Conservation (phyloP, 2,888 invertebrate species). For the Luperina nickerlii region DNA sequence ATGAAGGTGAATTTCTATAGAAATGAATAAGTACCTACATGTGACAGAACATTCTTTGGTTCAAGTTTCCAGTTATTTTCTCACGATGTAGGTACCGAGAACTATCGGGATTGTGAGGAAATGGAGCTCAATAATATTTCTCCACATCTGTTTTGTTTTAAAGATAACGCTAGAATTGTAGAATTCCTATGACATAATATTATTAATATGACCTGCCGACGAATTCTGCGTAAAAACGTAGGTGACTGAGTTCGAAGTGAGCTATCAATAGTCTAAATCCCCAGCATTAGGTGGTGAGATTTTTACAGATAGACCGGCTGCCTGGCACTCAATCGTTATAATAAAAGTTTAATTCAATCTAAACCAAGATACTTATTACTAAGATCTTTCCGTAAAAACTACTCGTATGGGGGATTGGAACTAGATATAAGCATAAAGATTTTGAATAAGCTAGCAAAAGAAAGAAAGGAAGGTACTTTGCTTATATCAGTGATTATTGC, state of each 20-base stretch:
- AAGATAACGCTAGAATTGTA: neutral
- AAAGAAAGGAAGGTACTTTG: neutral
- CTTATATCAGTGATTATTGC: neutral
- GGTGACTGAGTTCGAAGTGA: neutral
- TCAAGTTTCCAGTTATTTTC: constrained; percentile 41
- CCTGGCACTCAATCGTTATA: neutral
- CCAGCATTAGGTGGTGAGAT: neutral
- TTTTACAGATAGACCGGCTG: neutral
- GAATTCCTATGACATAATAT: constrained; percentile 16
- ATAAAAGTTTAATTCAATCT: neutral
- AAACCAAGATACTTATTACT: neutral
- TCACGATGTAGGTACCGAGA: constrained; percentile 49
- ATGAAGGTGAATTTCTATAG: constrained; percentile 37
- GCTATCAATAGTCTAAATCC: neutral
- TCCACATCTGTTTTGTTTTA: constrained; percentile 10
- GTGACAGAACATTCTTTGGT: constrained; percentile 44
- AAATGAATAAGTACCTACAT: constrained; percentile 30
- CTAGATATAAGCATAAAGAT: neutral
- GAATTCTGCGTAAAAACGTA: neutral
- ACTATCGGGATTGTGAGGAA: constrained; percentile 45
- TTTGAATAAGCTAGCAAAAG: neutral
- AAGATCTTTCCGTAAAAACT: neutral
- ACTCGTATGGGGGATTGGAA: neutral
- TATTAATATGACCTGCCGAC: neutral
- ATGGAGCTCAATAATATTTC: constrained; percentile 34